These are phyloP conservation scores for Serranus cabrilla DNA, from an alignment of 2,797 vertebrate species.

Conservation along the genomic window DNA sequence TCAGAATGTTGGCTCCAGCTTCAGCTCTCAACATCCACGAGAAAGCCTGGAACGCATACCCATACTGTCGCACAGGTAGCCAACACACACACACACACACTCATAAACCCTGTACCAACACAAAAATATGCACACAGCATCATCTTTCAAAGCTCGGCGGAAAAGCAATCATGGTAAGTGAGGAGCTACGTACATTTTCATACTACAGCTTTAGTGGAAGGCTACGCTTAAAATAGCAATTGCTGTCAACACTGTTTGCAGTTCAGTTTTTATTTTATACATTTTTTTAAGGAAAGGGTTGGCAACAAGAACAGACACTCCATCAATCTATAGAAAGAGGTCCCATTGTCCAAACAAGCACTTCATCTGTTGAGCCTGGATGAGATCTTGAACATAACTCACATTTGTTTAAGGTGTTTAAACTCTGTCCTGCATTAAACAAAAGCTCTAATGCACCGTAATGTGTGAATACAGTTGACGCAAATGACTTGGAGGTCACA, in stretches of 20 bases:
- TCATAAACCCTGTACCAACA: background rate
- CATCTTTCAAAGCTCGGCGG: background rate
- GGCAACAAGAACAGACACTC: background rate
- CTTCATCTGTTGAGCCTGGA: slow-evolving; percentile 5
- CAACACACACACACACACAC: background rate
- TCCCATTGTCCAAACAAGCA: background rate
- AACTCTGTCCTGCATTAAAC: background rate
- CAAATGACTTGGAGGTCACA: slow-evolving; percentile 17
- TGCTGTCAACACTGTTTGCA: background rate
- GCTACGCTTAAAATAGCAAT: background rate
- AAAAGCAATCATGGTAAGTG: background rate
- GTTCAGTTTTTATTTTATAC: background rate
- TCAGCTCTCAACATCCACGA: slow-evolving; percentile 98
- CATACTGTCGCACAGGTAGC: slow-evolving; percentile 97
- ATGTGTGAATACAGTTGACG: slow-evolving; percentile 3
- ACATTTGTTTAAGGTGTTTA: background rate
- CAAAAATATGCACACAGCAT: background rate
- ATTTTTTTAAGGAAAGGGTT: background rate
- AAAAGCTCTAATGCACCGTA: background rate
- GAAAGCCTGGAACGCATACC: slow-evolving; percentile 99
- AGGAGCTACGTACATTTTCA: background rate
- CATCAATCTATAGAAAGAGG: background rate
- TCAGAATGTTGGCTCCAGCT: slow-evolving; percentile 95
- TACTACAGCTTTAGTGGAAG: background rate
- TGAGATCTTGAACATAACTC: too few species aligned